Evolutionary conservation across 2,888 invertebrate species (phyloP).

Genomic region (Plagodis pulveraria): DNA sequence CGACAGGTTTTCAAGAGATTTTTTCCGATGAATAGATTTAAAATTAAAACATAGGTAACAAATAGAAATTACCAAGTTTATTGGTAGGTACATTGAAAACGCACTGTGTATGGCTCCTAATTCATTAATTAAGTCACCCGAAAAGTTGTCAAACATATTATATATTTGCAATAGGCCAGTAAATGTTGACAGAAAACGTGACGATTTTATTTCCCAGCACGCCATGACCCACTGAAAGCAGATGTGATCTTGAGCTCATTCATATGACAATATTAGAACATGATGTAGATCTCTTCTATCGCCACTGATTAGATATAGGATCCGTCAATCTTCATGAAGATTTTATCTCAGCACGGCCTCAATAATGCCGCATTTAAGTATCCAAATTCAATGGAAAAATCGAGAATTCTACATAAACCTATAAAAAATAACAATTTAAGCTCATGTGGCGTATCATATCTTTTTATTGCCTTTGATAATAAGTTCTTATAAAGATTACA

Average conservation of each 20-base stretch:
- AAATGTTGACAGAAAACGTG: conserved; percentile 9
- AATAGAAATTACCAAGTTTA: too few species aligned
- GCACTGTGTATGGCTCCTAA: too few species aligned
- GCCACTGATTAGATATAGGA: conserved; percentile 16
- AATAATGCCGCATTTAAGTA: background rate
- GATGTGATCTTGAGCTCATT: conserved; percentile 24
- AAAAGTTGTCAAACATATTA: too few species aligned
- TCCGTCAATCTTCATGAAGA: conserved; percentile 24
- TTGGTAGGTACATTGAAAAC: too few species aligned
- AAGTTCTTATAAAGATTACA: too few species aligned
- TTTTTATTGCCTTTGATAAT: too few species aligned
- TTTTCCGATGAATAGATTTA: too few species aligned
- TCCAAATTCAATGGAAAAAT: background rate
- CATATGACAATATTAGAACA: background rate
- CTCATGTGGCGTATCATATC: too few species aligned
- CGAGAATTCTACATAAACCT: background rate
- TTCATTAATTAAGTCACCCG: too few species aligned
- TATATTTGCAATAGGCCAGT: conserved; percentile 6
- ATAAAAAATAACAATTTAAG: too few species aligned
- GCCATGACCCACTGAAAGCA: conserved; percentile 60
- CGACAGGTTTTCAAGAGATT: too few species aligned
- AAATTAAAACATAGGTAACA: too few species aligned
- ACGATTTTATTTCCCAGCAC: conserved; percentile 17
- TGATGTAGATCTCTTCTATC: background rate
- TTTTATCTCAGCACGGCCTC: conserved; percentile 23